Percentiles rank a stretch among this genome's conserved stretches.
Conservation (phyloP, 2,113 vertebrate genomes). For the Indicator maculatus region DNA sequence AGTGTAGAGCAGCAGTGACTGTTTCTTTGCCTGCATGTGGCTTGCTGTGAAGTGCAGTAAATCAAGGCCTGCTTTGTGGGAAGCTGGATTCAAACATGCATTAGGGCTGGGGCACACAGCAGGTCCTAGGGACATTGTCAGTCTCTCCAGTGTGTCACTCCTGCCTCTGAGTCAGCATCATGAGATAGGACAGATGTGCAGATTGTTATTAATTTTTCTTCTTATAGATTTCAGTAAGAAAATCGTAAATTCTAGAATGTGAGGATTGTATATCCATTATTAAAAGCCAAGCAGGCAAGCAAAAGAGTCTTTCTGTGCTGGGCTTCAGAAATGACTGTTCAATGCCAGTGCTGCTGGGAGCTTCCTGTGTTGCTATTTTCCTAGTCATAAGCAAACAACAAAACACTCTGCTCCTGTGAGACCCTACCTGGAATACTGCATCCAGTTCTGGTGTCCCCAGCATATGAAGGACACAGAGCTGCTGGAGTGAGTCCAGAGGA, state of each 20-base stretch:
- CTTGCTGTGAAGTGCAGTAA: not conserved
- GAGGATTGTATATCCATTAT: not conserved
- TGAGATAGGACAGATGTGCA: not conserved
- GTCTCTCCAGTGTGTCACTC: not conserved
- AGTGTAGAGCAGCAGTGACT: not conserved
- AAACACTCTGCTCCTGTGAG: too few relatives aligned
- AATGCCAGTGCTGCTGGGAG: not conserved
- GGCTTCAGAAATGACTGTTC: not conserved
- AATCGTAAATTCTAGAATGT: not conserved
- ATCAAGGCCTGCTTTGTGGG: not conserved
- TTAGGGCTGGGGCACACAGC: not conserved
- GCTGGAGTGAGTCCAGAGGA: too few relatives aligned
- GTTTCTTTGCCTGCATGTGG: not conserved
- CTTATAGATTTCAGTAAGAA: not conserved
- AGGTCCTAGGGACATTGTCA: not conserved
- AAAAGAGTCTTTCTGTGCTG: not conserved
- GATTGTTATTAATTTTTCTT: not conserved
- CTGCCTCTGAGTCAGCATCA: not conserved
- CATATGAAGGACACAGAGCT: too few relatives aligned
- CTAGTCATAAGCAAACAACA: not conserved
- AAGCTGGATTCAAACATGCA: rapidly evolving
- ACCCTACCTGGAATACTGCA: too few relatives aligned
- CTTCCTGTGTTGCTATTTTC: not conserved
- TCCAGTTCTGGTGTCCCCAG: too few relatives aligned
- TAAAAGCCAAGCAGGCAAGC: not conserved